Evolutionary conservation across 2,797 vertebrate genomes (phyloP).

Genomic region (Myotis pilosus): DNA sequence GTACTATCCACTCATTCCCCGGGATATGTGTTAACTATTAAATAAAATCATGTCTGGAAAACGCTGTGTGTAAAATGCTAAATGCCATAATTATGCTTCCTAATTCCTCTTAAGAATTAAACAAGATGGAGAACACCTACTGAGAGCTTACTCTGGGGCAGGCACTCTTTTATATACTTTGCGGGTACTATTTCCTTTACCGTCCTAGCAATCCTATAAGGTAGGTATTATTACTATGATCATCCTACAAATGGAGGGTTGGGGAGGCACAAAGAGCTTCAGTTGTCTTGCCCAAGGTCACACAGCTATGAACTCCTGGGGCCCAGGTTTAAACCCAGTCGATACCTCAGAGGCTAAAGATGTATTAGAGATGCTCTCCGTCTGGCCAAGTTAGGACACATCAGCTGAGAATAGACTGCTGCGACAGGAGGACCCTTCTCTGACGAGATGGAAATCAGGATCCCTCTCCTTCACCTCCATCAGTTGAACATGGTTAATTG

Average conservation of each 20-base stretch:
- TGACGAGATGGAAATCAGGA: neutral
- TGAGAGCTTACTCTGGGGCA: neutral
- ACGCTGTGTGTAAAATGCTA: neutral
- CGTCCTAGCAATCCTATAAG: neutral
- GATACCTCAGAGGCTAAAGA: neutral
- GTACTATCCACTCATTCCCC: neutral
- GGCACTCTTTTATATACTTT: neutral
- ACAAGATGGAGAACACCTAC: neutral
- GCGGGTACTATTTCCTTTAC: neutral
- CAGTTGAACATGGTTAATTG: neutral
- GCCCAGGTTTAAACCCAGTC: neutral
- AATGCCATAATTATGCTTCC: neutral
- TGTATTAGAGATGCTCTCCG: neutral
- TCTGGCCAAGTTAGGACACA: neutral
- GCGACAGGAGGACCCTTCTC: neutral
- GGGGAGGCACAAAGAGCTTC: neutral
- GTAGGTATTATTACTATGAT: no score
- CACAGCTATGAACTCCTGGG: neutral
- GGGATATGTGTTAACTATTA: neutral
- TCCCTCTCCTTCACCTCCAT: neutral
- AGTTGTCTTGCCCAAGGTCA: neutral
- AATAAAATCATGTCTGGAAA: constrained; percentile 1
- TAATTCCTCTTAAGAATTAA: neutral
- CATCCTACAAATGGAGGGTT: neutral
- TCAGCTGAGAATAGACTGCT: neutral